Base-by-base conservation (phyloP, 2,113 vertebrate species). In the Polypterus senegalus region DNA sequence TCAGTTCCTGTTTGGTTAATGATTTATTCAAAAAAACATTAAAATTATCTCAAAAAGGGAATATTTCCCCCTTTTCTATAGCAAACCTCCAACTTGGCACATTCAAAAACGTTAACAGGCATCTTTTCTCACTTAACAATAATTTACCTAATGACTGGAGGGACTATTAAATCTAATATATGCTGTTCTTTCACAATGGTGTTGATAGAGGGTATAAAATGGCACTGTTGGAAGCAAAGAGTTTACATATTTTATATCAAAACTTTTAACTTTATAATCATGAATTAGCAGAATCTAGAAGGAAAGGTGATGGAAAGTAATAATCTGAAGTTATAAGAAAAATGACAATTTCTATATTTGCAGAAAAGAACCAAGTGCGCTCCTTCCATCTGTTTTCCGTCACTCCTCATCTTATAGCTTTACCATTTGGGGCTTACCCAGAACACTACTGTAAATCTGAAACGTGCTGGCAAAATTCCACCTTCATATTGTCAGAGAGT, bases 361-460 rank as follows among this genome's bases (percentile, higher is more conserved):
- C 43, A 62, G 46, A 45, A 54, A 49, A 54, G 6, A 54, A n/a
- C 44, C 7, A 45, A 46, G 6, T 58, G 44, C 5, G 9, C n/a
- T 44, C 49, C 61, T 48, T 51, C 45, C 45, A 11, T 27, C 60
- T 49, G 43, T 10, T 61, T 48, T 60, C 43, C 49, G 6, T 62
- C 49, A 43, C 46, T 45, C 9, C 61, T 62, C 61, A 27, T 46
- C 43, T 62, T 54, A 62, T 9, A 46, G 52, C 51, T 62, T 62
- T 62, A 52, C 61, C 61, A 62, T 52, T 52, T 62, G 61, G 44
- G 54, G 61, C 61, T 27, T 62, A 62, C 43, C 46, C 9, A 62
- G 61, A 62, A 46, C 49, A 27, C 61, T 62, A 8, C 43, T 43
- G 56, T 45, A 45, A 58, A 58, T 58, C 46, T n/a, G n/a, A 58